Evolutionary conservation across 2,113 vertebrate genomes (phyloP).

Genomic region (Tragulus kanchil): DNA sequence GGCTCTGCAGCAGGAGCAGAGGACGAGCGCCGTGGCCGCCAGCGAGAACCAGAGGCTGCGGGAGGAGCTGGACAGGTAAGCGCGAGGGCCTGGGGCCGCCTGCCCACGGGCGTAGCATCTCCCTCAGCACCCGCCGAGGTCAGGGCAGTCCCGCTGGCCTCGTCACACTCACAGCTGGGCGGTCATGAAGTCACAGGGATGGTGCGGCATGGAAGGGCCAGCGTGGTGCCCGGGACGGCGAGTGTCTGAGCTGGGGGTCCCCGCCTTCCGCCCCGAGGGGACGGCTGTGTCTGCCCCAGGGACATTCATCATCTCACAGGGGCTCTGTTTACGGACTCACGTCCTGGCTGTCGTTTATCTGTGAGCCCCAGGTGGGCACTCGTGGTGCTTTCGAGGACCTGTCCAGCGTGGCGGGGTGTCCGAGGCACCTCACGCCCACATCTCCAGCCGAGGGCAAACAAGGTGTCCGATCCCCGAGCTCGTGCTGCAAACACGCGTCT

Average conservation of each 20-base stretch:
- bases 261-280: background rate
- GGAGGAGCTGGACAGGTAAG: conserved; percentile 90
- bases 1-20: conserved; percentile 89
- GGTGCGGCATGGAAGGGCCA: no score
- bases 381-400: rapidly evolving
- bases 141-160: rapidly evolving
- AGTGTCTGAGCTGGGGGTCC: rapidly evolving
- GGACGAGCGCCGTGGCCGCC: conserved; percentile 81
- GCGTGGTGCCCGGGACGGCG: background rate
- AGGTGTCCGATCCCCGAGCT: rapidly evolving
- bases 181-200: rapidly evolving
- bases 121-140: rapidly evolving
- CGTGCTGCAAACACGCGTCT: rapidly evolving
- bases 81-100: rapidly evolving
- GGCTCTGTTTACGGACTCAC: background rate
- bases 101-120: rapidly evolving
- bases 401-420: rapidly evolving
- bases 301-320: rapidly evolving
- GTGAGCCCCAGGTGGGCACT: rapidly evolving
- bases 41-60: conserved; percentile 90
- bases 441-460: background rate
- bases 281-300: rapidly evolving
- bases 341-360: background rate
- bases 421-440: rapidly evolving
- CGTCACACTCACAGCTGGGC: background rate